Evolutionary conservation across 2,888 invertebrate genomes (phyloP), one percentile per base, ranked within the genome.

Genomic region (Drosophila vallismaia): DNA sequence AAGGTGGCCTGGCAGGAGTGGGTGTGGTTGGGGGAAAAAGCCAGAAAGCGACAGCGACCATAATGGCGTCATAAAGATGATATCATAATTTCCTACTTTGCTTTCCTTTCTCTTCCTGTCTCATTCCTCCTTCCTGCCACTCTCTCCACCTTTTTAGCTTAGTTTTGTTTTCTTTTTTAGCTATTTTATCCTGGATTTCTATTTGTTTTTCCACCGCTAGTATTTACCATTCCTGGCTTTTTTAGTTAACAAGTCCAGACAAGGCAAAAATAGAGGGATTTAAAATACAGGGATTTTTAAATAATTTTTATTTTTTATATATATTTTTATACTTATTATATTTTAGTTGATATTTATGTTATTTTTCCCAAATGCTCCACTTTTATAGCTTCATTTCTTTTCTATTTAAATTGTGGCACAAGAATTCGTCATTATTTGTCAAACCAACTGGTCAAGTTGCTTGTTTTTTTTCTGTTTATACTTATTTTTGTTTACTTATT

Each of bases 1-100:
- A 26, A 36, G 12, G 38, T 26, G 55, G 28, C 12, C 1, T 40
- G 12, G 8, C 40, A 1, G 12, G 3, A 44, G 44, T 44, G n/a
- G 29, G 24, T 10, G 31, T 44, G 58, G 12, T 19, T 19, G 19
- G 19, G 60, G 29, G 14, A 59, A 59, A 59, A 60, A 33, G 33
- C 33, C 59, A 60, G 60, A 60, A 60, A 62, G 60, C 62, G 66
- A 64, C 52, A 74, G 66, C 71, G 51, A 77, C 81, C 78, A 77
- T 86, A 86, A 80, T 80, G 80, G 80, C 86, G 86, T 86, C 80
- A 80, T 80, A 80, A 80, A 80, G 84, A 80, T 80, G 80, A 80
- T 80, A 80, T 80, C 80, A 80, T 80, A 80, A 80, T 80, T 86
- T 80, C 80, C 86, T 79, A 77, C 86, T 80, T 80, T 87, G 70